phyloP scores from a whole-genome alignment of 2,113 vertebrate genomes.

The Bubo blakistoni region DNA sequence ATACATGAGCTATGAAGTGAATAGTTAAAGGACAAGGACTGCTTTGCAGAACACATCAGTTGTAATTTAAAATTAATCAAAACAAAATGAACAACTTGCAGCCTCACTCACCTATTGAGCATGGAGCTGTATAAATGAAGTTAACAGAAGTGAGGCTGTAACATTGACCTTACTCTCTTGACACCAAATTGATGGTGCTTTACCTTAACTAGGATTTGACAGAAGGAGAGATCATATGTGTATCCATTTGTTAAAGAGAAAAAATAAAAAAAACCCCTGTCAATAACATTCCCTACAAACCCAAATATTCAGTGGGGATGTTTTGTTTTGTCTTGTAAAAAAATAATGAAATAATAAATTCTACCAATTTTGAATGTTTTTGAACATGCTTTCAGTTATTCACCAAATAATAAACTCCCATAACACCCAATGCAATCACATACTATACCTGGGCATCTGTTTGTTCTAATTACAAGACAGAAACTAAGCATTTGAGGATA shows the following conservation, averaged over 20 bases:
- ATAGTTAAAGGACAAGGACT: neutral
- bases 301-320: neutral
- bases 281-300: neutral
- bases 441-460: neutral
- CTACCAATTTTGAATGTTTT: neutral
- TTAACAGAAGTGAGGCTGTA: neutral
- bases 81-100: neutral
- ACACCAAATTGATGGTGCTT: neutral
- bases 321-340: neutral
- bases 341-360: neutral
- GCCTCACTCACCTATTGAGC: neutral
- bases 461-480: neutral
- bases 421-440: neutral
- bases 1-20: neutral
- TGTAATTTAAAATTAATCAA: neutral
- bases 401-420: neutral
- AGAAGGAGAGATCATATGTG: neutral
- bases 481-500: neutral
- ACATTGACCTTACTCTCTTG: neutral
- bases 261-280: neutral
- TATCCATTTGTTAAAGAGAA: neutral
- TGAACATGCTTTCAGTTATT: neutral
- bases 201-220: neutral
- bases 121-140: neutral
- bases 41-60: neutral